A percentile compares a stretch with the other conserved stretches of the same genome.
phyloP scores from a whole-genome alignment of 2,888 invertebrate species.

The Dromius quadrimaculatus region DNA sequence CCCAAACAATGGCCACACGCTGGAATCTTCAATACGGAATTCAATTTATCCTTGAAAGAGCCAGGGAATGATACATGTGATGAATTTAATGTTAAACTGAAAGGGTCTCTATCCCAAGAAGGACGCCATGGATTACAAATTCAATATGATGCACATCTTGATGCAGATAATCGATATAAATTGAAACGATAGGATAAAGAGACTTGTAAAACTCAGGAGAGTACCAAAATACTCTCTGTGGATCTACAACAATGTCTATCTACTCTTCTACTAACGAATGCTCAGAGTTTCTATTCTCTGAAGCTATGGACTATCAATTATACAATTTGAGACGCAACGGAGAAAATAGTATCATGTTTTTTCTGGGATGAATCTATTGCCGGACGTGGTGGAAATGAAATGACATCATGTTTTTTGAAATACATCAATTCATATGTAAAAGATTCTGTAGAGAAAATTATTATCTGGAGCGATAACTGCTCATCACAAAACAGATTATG shows the following conservation, averaged over 20 bases:
- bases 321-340: conserved; percentile 53
- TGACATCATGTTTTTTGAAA: conserved; percentile 55
- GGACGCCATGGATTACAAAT: conserved; percentile 23
- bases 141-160: conserved; percentile 51
- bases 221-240: conserved; percentile 2
- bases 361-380: conserved; percentile 55
- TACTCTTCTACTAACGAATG: conserved; percentile 53
- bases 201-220: conserved; percentile 4
- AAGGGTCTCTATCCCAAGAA: conserved; percentile 4
- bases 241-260: conserved; percentile 55
- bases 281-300: conserved; percentile 55
- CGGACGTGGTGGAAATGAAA: conserved; percentile 56
- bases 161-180: conserved; percentile 53
- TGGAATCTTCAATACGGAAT: conserved; percentile 54
- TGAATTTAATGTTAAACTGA: conserved; percentile 39
- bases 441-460: conserved; percentile 34
- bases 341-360: conserved; percentile 51
- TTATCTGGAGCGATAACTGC: conserved; percentile 56
- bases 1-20: conserved; percentile 53
- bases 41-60: conserved; percentile 50
- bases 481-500: conserved; percentile 51
- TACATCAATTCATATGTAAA: conserved; percentile 42
- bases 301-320: conserved; percentile 56
- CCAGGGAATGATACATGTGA: conserved; percentile 53
- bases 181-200: conserved; percentile 53